Evolutionary conservation across 2,797 vertebrate genomes (phyloP).

Genomic region (Danio choprae): DNA sequence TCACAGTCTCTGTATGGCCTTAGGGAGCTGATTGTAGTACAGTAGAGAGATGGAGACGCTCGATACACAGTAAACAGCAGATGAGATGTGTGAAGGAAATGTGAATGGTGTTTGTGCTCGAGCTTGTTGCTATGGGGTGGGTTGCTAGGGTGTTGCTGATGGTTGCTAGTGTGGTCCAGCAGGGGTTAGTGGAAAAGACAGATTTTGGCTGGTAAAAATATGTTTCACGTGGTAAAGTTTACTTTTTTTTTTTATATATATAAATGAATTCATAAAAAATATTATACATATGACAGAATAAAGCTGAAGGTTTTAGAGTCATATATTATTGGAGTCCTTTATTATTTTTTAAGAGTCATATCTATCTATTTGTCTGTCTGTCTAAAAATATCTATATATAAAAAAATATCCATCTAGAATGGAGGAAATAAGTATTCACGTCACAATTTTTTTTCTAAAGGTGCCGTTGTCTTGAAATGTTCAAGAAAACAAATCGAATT

Average conservation of each 20-base stretch:
- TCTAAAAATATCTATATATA: too few species aligned
- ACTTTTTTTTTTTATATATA: background rate
- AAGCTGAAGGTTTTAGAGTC: too few species aligned
- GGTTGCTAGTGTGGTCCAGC: background rate
- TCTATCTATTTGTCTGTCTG: too few species aligned
- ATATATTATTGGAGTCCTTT: too few species aligned
- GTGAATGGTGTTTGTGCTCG: background rate
- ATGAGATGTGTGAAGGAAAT: background rate
- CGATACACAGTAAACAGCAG: background rate
- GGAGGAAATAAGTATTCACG: too few species aligned
- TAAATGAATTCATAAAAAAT: background rate
- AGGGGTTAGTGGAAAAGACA: background rate
- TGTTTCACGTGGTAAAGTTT: background rate
- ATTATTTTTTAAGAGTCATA: too few species aligned
- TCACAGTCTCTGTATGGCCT: slow-evolving; percentile 50
- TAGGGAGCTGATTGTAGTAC: slow-evolving; percentile 34
- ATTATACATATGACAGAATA: background rate
- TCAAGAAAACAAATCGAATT: too few species aligned
- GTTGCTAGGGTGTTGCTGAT: background rate
- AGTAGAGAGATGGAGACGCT: background rate
- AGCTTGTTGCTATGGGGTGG: background rate
- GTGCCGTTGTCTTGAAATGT: too few species aligned
- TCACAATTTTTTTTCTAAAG: too few species aligned
- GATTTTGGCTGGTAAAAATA: background rate
- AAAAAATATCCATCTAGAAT: too few species aligned